Evolutionary conservation across 2,888 invertebrate species (phyloP), one percentile per base, ranked within the genome.

Genomic region (Entomobrya proxima): DNA sequence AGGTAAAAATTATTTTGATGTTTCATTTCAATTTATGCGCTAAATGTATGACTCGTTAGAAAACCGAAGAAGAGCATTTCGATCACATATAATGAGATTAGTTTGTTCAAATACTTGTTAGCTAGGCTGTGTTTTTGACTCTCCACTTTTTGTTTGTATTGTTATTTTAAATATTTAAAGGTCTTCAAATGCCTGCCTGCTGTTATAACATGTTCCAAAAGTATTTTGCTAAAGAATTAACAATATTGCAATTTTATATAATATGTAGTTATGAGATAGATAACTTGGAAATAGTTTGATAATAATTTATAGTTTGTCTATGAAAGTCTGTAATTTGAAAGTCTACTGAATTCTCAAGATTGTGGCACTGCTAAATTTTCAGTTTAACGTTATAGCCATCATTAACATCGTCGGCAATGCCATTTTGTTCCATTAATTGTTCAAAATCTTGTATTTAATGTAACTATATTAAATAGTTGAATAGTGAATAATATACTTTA

Each of bases 311-410:
- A 52, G 52, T 52, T 15, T 52, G 7, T 27, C 21, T 69, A 24
- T 40, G 72, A 72, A 80, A 80, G 80, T 80, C 80, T 80, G 72
- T 47, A 44, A 72, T 52, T 58, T 80, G 69, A 80, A 80, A 80
- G 80, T 80, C 80, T 80, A 80, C 52, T 67, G 21, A 55, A 55
- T 69, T 77, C 27, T 78, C 78, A 78, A 67, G 37, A 40, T 30
- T 72, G 80, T 80, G 80, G 80, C 80, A 80, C 80, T 80, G 80
- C 47, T 67, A 80, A 37, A 55, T 32, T 50, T 40, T 69, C 40
- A 69, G 24, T 69, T 74, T 74, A 18, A 47, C 72, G 6, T 5
- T 52, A 15, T 52, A 52, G 52, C 15, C 52, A 7, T 40, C 40
- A 64, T 37, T 64, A 21, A 58, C 21, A 64, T n/a, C n/a, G n/a